Base-by-base conservation (phyloP, 64 coral and sea anemone genomes). In the Pachyseris speciosa region DNA sequence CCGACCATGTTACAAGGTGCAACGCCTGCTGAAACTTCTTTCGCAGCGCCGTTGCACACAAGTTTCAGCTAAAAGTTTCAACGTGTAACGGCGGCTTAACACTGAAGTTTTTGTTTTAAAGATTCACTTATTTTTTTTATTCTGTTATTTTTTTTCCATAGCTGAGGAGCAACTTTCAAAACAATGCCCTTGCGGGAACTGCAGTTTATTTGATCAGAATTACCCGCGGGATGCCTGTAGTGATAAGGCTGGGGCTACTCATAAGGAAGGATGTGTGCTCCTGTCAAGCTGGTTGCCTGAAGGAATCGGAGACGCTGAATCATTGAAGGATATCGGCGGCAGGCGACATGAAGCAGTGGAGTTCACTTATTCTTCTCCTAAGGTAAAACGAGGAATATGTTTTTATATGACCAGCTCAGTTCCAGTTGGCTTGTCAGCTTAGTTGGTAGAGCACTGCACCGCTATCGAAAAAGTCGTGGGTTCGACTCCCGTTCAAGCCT, bases 101-200 rank as follows among this genome's bases (percentile, higher is more conserved):
- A n/a, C n/a, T n/a, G n/a, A n/a, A n/a, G n/a, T n/a, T n/a, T n/a
- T n/a, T n/a, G n/a, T n/a, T n/a, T n/a, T n/a, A n/a, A n/a, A n/a
- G n/a, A n/a, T n/a, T n/a, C n/a, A n/a, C n/a, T n/a, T n/a, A n/a
- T 27, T 22, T 65, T 66, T 68, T 37, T 12, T 11, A 4, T 1
- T 3, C 31, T 34, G 65, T 19, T 33, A 64, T 53, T 9, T 38
- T 72, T 55, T 31, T 90, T 67, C 47, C 9, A 7, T 47, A 93
- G 84, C 64, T 17, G 91, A 93, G 65, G 91, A 87, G 7, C 73
- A 72, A 43, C 91, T 81, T 15, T 24, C 75, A 39, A 87, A 34
- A 24, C 22, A 6, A 25, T 93, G 91, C 27, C 91, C 91, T 29
- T 87, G 91, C 43, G 74, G 74, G 51, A 86, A 93, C 34, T 93